These are phyloP conservation scores for Athene cunicularia DNA, from an alignment of 2,113 vertebrate species.

Conservation along the genomic window DNA sequence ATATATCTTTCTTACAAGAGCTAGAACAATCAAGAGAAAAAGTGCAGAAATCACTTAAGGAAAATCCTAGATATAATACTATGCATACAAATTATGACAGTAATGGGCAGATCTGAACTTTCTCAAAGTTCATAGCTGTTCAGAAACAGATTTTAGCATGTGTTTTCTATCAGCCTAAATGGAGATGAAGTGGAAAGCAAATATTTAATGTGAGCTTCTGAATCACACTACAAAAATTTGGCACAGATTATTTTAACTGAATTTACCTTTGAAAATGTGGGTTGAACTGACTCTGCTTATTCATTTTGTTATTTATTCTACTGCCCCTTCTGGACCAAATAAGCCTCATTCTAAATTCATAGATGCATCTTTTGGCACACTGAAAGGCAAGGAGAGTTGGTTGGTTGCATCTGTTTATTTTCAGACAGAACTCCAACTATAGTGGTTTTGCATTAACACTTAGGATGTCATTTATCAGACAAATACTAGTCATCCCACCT, in stretches of 20 bases:
- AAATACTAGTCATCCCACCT: background rate
- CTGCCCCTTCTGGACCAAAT: background rate
- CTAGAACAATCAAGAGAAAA: background rate
- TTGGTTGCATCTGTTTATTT: background rate
- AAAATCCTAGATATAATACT: background rate
- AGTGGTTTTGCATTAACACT: background rate
- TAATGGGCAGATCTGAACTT: background rate
- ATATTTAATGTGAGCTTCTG: background rate
- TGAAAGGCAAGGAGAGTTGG: background rate
- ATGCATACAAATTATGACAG: background rate
- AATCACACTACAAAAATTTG: background rate
- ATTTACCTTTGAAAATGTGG: background rate
- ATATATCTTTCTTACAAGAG: slow-evolving; percentile 7
- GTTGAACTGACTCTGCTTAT: background rate
- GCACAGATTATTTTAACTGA: background rate
- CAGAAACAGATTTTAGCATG: background rate
- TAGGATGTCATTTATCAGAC: background rate
- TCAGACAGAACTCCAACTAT: background rate
- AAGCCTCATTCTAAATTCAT: background rate
- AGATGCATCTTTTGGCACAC: background rate
- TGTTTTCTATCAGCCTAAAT: background rate
- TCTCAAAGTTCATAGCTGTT: background rate
- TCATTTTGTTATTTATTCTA: background rate
- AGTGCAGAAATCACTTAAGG: background rate
- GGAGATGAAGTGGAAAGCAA: background rate